A percentile compares a stretch with the other conserved stretches of the same genome.
phyloP scores from a whole-genome alignment of 2,797 vertebrate genomes.

The Cyprinodon diabolis region DNA sequence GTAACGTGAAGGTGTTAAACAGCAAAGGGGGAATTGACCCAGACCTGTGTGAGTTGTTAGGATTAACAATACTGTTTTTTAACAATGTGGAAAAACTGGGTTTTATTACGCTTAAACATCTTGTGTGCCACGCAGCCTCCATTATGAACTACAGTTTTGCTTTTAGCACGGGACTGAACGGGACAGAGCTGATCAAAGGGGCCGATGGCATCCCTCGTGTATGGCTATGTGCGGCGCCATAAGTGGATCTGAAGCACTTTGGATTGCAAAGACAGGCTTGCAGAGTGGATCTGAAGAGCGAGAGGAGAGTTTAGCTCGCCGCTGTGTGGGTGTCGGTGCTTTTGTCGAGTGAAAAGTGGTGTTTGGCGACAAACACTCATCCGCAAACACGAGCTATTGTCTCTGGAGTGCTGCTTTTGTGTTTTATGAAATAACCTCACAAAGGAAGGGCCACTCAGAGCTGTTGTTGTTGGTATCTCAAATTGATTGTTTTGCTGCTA shows the following conservation, averaged over 20 bases:
- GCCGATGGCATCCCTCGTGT: slow-evolving; percentile 15
- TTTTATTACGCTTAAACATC: neutral
- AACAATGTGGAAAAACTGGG: neutral
- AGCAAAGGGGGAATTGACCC: neutral
- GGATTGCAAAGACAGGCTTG: slow-evolving; percentile 29
- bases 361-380: slow-evolving; percentile 71
- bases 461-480: slow-evolving; percentile 37
- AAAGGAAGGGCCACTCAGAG: slow-evolving; percentile 59
- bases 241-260: slow-evolving; percentile 58
- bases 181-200: slow-evolving; percentile 1
- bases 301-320: slow-evolving; percentile 48
- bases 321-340: slow-evolving; percentile 64
- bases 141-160: slow-evolving; percentile 7
- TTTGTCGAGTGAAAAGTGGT: slow-evolving; percentile 69
- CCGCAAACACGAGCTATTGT: slow-evolving; percentile 65
- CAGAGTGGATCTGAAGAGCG: slow-evolving; percentile 58
- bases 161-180: slow-evolving; percentile 32
- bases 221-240: slow-evolving; percentile 39
- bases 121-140: neutral
- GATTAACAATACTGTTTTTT: neutral
- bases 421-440: slow-evolving; percentile 45
- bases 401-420: slow-evolving; percentile 58
- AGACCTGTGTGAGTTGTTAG: neutral
- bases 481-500: slow-evolving; percentile 47
- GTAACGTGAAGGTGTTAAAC: neutral